A percentile compares a stretch with the other conserved stretches of the same genome.
phyloP scores from a whole-genome alignment of 2,113 vertebrate species.

The Oryzias celebensis region DNA sequence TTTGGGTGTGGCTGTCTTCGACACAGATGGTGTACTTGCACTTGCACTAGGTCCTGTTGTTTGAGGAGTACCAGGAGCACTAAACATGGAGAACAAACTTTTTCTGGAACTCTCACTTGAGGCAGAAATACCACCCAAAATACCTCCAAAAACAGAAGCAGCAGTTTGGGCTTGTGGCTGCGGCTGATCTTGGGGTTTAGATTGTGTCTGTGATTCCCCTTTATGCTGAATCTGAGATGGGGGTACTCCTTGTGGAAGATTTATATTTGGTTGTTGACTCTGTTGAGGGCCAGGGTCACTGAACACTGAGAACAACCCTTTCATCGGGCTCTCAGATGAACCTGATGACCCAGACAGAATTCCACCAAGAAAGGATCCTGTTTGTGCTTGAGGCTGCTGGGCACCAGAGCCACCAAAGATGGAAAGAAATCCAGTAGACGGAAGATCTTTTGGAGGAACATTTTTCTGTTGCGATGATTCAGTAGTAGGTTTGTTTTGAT shows the following conservation, averaged over 20 bases:
- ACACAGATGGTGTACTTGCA: conserved; percentile 24
- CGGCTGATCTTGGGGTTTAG: conserved; percentile 40
- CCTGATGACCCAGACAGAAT: conserved; percentile 64
- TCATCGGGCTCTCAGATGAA: conserved; percentile 62
- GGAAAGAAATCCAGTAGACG: conserved; percentile 64
- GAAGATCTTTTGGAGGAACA: conserved; percentile 58
- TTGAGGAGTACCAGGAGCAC: conserved; percentile 44
- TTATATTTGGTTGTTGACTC: conserved; percentile 34
- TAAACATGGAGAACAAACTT: conserved; percentile 71
- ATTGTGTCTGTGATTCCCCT: conserved; percentile 31
- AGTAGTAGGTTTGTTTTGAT: conserved; percentile 53
- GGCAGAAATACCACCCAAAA: conserved; percentile 55
- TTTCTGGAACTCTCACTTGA: conserved; percentile 63
- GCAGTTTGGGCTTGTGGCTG: conserved; percentile 47
- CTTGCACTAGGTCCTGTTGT: conserved; percentile 41
- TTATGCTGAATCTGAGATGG: conserved; percentile 35
- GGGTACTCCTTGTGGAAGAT: conserved; percentile 31
- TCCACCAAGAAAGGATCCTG: conserved; percentile 59
- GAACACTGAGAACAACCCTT: conserved; percentile 83
- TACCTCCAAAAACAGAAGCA: conserved; percentile 58
- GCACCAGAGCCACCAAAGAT: conserved; percentile 54
- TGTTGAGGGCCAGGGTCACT: conserved; percentile 59
- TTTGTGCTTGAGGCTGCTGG: conserved; percentile 59
- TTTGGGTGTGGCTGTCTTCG: conserved; percentile 43
- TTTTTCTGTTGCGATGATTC: conserved; percentile 42